Base-by-base conservation (phyloP, 2,113 vertebrate species). In the Aplodontia rufa region DNA sequence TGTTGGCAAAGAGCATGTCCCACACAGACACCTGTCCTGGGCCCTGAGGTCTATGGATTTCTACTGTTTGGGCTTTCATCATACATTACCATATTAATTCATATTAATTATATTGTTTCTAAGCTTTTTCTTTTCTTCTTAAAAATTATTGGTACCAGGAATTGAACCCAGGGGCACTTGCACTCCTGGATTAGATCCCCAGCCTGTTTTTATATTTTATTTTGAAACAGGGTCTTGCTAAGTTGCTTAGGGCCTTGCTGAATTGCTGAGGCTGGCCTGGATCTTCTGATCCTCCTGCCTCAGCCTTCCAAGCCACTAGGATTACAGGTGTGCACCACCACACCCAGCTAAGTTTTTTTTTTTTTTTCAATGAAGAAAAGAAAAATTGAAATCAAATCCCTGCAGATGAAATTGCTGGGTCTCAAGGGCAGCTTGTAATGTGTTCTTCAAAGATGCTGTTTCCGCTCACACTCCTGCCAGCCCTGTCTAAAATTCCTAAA, bases 401-500 rank as follows among this genome's bases (percentile, higher is more conserved):
- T 51, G 58, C 32, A 88, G 49, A 58, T 62, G 51, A 93, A 69
- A 47, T 13, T 1, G 3, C 49, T 32, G 20, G 28, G 42, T 84
- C 19, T 32, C 64, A 14, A 60, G 55, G n/a, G 4, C 6, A 16
- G 79, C 22, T 40, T 60, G 40, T 62, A 71, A 45, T 28, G 32
- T 87, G 69, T 64, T 66, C 47, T 87, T n/a, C 49, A 74, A 8
- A 58, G 69, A 82, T 35, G 8, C n/a, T 12, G 20, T 60, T 84
- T 82, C 19, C 47, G 16, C 55, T 10, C 17, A 49, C n/a, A 45
- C 2, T 6, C 55, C 20, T 26, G 60, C 47, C 87, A 74, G 24
- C 24, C 11, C 26, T 64, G 45, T 83, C 40, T 28, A 60, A 92
- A 76, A 64, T 80, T 53, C 91, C 92, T 87, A 74, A 96, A 91